Evolutionary conservation across 2,888 invertebrate species (phyloP).

Genomic region (Drosophila quinaria): DNA sequence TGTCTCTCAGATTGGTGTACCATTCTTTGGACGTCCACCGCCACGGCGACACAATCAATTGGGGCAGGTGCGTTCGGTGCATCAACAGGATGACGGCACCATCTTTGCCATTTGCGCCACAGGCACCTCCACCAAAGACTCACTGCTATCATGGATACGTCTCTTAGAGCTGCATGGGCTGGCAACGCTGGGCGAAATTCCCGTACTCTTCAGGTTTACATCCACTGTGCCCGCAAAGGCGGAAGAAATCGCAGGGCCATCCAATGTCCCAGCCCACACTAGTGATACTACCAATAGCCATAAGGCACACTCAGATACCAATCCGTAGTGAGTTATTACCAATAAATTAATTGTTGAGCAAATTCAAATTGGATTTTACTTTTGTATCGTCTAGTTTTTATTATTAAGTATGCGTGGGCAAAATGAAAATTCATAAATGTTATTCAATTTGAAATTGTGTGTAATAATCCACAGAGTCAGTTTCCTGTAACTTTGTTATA

Average conservation of each 20-base stretch:
- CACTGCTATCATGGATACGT: constrained; percentile 96
- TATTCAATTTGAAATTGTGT: constrained; percentile 51
- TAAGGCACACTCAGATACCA: constrained; percentile 17
- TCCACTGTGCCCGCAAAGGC: constrained; percentile 86
- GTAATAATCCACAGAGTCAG: constrained; percentile 22
- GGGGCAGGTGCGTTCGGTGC: constrained; percentile 89
- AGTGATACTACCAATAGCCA: constrained; percentile 53
- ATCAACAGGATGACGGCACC: constrained; percentile 97
- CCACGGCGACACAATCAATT: constrained; percentile 85
- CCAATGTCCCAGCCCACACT: constrained; percentile 52
- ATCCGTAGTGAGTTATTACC: constrained; percentile 27
- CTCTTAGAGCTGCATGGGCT: constrained; percentile 91
- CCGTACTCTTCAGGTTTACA: constrained; percentile 93
- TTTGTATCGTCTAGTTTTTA: constrained; percentile 39
- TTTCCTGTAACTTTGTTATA: constrained; percentile 14
- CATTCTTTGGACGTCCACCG: constrained; percentile 86
- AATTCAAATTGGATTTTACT: constrained; percentile 5
- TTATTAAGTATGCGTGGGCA: constrained; percentile 43
- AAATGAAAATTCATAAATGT: constrained; percentile 43
- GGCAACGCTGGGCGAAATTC: constrained; percentile 90
- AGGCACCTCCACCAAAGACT: constrained; percentile 95
- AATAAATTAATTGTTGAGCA: constrained; percentile 53
- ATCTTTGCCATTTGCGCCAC: constrained; percentile 96
- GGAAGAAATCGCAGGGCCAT: constrained; percentile 70
- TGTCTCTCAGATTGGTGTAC: constrained; percentile 89